These are phyloP conservation scores for Lasioglossum oenotherae DNA, from an alignment of 2,888 invertebrate genomes.

Conservation along the genomic window DNA sequence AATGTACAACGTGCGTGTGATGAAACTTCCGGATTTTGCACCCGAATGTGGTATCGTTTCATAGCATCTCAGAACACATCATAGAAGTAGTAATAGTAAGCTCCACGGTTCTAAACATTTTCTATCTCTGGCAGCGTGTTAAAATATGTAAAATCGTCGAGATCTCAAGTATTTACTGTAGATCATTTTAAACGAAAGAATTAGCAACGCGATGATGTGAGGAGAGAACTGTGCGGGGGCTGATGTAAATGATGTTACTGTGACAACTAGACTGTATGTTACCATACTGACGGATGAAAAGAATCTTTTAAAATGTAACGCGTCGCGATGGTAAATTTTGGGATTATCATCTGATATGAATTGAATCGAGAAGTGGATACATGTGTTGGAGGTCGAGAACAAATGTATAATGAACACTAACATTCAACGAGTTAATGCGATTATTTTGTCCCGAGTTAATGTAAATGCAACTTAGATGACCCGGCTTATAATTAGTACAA, in stretches of 20 bases:
- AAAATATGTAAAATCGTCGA: neutral
- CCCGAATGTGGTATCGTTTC: neutral
- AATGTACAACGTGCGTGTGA: neutral
- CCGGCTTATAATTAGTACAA: neutral
- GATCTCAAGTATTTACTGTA: neutral
- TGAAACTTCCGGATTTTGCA: conserved; percentile 6
- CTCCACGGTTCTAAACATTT: neutral
- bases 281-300: too few relatives aligned
- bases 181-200: too few relatives aligned
- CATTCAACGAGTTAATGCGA: neutral
- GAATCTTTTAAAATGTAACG: neutral
- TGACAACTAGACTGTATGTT: neutral
- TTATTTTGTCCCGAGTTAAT: neutral
- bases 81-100: neutral
- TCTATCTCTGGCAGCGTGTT: neutral
- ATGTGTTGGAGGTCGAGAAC: too few relatives aligned
- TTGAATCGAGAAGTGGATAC: neutral
- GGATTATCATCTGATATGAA: neutral
- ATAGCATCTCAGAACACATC: neutral
- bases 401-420: neutral
- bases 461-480: neutral
- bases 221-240: too few relatives aligned
- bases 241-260: neutral
- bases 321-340: neutral
- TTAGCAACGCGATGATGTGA: too few relatives aligned